These are phyloP conservation scores for Tonatia bakeri DNA, from an alignment of 2,113 vertebrate genomes.

Conservation along the genomic window DNA sequence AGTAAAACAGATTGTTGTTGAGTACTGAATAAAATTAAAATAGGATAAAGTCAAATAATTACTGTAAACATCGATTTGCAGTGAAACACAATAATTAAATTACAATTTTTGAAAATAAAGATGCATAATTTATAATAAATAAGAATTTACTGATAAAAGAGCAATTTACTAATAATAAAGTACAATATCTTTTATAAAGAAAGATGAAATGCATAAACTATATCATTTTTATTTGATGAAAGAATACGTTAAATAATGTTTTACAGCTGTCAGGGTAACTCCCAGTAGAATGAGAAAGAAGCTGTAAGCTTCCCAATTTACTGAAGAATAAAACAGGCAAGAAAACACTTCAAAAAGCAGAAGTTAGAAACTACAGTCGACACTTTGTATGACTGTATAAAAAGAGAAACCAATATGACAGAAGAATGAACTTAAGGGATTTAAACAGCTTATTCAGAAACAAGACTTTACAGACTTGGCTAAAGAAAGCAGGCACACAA, in stretches of 20 bases:
- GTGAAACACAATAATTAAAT: not conserved
- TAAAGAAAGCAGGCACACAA: not conserved
- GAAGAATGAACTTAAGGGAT: not conserved
- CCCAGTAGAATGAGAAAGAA: not conserved
- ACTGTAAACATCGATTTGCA: not conserved
- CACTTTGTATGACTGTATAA: not conserved
- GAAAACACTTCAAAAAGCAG: not conserved
- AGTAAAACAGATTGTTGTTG: not conserved
- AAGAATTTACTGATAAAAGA: not conserved
- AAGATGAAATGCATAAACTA: not conserved
- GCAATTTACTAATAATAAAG: not conserved
- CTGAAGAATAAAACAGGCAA: not conserved
- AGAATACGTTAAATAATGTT: not conserved
- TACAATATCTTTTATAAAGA: not conserved
- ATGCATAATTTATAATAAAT: not conserved
- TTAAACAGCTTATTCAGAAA: not conserved
- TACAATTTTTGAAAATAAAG: not conserved
- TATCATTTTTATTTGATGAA: not conserved
- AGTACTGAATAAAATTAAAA: not conserved
- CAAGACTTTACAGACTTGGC: not conserved
- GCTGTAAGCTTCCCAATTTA: not conserved
- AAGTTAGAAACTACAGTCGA: conserved; percentile 6
- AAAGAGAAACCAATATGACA: not conserved
- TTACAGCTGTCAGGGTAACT: not conserved
- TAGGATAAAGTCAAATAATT: not conserved